Evolutionary conservation across 2,113 vertebrate species (phyloP).

Genomic region (Thymallus thymallus): DNA sequence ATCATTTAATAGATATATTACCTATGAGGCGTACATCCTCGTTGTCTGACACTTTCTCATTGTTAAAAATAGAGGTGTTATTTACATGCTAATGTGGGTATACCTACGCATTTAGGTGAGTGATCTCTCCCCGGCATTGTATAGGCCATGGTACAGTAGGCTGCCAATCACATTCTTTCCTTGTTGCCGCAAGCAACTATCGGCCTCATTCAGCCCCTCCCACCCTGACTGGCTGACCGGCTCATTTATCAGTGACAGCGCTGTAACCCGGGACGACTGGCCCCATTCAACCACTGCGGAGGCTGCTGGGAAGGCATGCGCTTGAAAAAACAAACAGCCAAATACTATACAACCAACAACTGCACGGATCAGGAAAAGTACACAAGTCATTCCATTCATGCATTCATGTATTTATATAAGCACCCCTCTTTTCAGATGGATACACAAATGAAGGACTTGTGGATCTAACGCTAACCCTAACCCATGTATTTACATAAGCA

Average conservation of each 20-base stretch:
- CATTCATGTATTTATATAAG: not conserved
- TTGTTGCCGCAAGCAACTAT: constrained; percentile 23
- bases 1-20: not conserved
- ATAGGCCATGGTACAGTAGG: too few relatives aligned
- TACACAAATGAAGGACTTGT: too few relatives aligned
- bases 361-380: not conserved
- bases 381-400: not conserved
- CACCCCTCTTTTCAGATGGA: not conserved
- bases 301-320: constrained; percentile 2
- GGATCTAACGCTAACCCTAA: too few relatives aligned
- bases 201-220: constrained; percentile 5
- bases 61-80: too few relatives aligned
- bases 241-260: constrained; percentile 20
- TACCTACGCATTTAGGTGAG: too few relatives aligned
- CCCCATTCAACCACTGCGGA: constrained; percentile 12
- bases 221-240: not conserved
- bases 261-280: constrained; percentile 21
- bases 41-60: too few relatives aligned
- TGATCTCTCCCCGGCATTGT: too few relatives aligned
- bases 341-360: constrained; percentile 10
- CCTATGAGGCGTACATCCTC: not conserved
- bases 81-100: too few relatives aligned
- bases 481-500: too few relatives aligned
- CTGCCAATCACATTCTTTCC: not conserved
- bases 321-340: constrained; percentile 3